Evolutionary conservation across 2,888 invertebrate species (phyloP).

Genomic region (Stenotaenia linearis): DNA sequence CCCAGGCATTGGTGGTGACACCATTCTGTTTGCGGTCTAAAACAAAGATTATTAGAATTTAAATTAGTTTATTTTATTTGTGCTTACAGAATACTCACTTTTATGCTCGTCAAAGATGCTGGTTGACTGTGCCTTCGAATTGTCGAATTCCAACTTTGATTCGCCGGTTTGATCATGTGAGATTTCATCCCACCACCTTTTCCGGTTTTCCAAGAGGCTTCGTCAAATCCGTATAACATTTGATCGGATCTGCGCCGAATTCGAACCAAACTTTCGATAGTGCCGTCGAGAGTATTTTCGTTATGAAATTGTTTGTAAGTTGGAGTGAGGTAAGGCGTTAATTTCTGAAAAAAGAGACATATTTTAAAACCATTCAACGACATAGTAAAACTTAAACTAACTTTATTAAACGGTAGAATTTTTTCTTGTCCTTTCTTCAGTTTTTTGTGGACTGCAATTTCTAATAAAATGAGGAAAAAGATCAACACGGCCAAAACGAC

Average conservation of each 20-base stretch:
- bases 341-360: neutral
- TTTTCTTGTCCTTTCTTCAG: constrained; percentile 11
- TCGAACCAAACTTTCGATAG: constrained; percentile 30
- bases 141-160: neutral
- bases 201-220: neutral
- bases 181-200: neutral
- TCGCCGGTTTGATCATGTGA: neutral
- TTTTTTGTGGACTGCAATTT: constrained; percentile 7
- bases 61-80: neutral
- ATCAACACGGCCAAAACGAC: neutral
- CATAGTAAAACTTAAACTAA: neutral
- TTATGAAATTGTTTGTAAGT: constrained; percentile 29
- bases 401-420: constrained; percentile 26
- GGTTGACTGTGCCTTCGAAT: neutral
- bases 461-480: neutral
- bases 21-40: neutral
- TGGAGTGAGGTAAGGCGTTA: neutral
- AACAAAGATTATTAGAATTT: neutral
- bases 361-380: neutral
- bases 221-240: neutral
- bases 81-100: neutral
- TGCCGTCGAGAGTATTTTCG: constrained; percentile 29
- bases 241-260: neutral
- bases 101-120: neutral
- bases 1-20: neutral